Conservation (phyloP, 2,113 vertebrate genomes). For the Rhineura floridana region DNA sequence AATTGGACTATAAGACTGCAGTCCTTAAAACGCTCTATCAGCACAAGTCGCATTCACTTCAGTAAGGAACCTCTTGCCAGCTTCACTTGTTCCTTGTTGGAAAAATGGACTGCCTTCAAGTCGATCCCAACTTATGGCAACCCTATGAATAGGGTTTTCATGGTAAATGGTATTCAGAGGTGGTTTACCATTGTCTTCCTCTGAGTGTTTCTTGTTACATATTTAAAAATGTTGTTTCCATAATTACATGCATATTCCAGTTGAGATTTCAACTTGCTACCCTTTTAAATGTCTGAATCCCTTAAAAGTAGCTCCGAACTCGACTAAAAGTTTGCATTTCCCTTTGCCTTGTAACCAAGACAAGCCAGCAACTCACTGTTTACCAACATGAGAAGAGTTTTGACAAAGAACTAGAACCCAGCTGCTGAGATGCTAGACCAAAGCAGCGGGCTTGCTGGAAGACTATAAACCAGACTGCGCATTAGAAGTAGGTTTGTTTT, state of each 20-base stretch:
- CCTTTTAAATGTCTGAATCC: not conserved
- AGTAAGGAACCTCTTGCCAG: not conserved
- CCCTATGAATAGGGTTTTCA: no score
- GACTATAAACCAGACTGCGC: no score
- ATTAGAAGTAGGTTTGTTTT: no score
- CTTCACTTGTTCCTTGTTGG: not conserved
- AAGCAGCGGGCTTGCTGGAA: not conserved
- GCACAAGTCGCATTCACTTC: not conserved
- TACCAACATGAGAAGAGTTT: not conserved
- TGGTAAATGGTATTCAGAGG: no score
- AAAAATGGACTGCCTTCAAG: no score
- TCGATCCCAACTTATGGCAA: no score
- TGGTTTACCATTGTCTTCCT: no score
- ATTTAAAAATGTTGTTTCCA: not conserved
- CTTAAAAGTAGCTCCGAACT: not conserved
- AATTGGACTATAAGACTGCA: not conserved
- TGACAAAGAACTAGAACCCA: not conserved
- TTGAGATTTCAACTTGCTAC: not conserved
- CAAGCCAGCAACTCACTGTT: not conserved
- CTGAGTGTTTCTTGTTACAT: no score
- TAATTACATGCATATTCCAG: not conserved
- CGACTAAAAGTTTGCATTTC: not conserved
- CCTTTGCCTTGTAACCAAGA: not conserved
- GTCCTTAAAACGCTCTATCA: not conserved
- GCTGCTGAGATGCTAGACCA: not conserved